Percentiles rank a stretch among this genome's conserved stretches.
These are phyloP conservation scores for Coracias cyanogaster DNA, from an alignment of 2,797 vertebrate species.

Conservation along the genomic window DNA sequence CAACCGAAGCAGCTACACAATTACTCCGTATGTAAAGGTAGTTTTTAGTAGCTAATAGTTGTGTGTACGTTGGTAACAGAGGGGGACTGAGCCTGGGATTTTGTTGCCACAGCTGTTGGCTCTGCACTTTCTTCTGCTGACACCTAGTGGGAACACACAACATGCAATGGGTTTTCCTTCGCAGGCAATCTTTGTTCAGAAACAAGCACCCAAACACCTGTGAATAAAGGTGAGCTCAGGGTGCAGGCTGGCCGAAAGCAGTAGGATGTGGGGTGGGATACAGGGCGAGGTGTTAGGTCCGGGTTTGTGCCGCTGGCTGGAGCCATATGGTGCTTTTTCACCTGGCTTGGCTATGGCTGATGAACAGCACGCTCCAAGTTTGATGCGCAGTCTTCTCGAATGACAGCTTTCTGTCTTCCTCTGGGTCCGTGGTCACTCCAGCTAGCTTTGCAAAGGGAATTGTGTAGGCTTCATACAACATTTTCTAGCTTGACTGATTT, in stretches of 20 bases:
- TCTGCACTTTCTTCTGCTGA: constrained; percentile 77
- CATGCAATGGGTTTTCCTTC: background rate
- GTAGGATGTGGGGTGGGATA: fast-evolving
- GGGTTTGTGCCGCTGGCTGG: background rate
- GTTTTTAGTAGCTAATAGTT: constrained; percentile 26
- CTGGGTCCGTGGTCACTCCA: background rate
- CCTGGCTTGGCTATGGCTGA: fast-evolving
- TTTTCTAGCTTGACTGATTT: background rate
- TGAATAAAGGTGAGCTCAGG: background rate
- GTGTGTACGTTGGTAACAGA: constrained; percentile 16
- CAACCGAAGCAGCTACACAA: background rate
- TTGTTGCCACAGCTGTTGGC: background rate
- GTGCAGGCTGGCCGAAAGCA: background rate
- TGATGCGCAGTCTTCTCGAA: fast-evolving
- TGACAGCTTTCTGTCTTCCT: background rate
- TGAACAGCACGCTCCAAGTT: background rate
- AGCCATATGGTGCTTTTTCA: background rate
- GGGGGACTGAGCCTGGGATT: background rate
- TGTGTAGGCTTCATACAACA: background rate
- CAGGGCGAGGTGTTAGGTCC: fast-evolving
- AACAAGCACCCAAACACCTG: background rate
- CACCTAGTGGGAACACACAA: constrained; percentile 76
- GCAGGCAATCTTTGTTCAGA: background rate
- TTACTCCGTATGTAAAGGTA: background rate
- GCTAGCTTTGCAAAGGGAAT: background rate